Evolutionary conservation across 2,113 vertebrate species (phyloP), one percentile per base, ranked within the genome.

Genomic region (Ciconia stormi): DNA sequence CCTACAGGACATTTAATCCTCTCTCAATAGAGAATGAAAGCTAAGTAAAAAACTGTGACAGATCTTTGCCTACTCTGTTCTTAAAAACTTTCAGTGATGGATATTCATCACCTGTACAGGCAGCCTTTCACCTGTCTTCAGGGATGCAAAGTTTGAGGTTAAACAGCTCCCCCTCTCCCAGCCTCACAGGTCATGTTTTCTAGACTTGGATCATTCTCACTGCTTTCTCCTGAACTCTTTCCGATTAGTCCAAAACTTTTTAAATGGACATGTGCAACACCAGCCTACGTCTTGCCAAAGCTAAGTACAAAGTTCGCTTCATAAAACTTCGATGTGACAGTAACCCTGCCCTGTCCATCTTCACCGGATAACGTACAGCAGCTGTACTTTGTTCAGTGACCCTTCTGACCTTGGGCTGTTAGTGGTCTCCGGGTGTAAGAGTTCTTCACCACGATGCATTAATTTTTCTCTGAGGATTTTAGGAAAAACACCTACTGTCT

Each of bases 341-440:
- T 18, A 16, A 29, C 32, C 58, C 62, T 53, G n/a, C 11, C 70
- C 61, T 44, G n/a, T 17, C 79, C 63, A 11, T 40, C 58, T 50
- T 34, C 25, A 36, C 66, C 52, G 46, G 67, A 10, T 16, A 19
- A 29, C 56, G 32, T 6, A 13, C n/a, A 26, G 11, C n/a, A 38
- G 59, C 44, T 22, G 25, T 1, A 17, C 29, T 62, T 25, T 27
- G 20, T 13, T 42, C 29, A 15, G 32, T 26, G 69, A 26, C 40
- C 36, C 20, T 52, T 53, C 63, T 32, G 18, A 34, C 58, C 53
- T 52, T 29, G 27, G 10, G 3, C 44, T 61, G 29, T 34, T 47
- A 40, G 25, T 27, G 44, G 3, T 47, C 65, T 85, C 47, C 4
- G 1, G 12, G 17, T 36, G 4, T 25, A 30, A 3, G 0, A 44